Base-by-base conservation (phyloP, 2,888 invertebrate species). In the Cephus sareptanus region DNA sequence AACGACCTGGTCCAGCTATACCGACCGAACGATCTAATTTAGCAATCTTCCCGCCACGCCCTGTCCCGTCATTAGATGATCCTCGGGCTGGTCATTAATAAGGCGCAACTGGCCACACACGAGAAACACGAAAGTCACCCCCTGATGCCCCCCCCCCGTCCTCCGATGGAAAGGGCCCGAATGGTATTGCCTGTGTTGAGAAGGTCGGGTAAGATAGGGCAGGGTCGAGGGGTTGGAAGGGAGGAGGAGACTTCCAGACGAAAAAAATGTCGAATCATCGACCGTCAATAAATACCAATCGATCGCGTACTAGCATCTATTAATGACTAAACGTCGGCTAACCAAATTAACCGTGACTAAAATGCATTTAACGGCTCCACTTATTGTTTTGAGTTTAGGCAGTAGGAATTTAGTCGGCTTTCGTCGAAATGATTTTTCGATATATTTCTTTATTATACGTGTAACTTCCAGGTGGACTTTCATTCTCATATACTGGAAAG, bases 331-430 rank as follows among this genome's bases (percentile, higher is more conserved):
- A 88, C 88, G 89, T 88, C 88, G 87, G 84, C 89, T 91, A 90
- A 90, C 91, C 84, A 90, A 91, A 91, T 91, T 90, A 91, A 90
- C 90, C 88, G 87, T 90, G 89, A 90, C 90, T 88, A 91, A 90
- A 90, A 84, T 87, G 85, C 90, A 87, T 90, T 90, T 87, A 85
- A 86, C 83, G 81, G 83, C 76, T 81, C 76, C 56, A 56, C 40
- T 75, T 40, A 31, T 31, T 75, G 40, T 75, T 75, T 31, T 31
- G 70, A 70, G 70, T 30, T 70, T 33, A 6, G 70, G 70, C 70
- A 33, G 31, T 15, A 40, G 40, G 40, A 40, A 40, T 40, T 40
- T 40, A 40, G 40, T 40, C 15, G 40, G 15, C 15, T 6, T 15
- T 40, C 15, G 40, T 15, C 15, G 15, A 40, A 40, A 40, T 40